Conservation (phyloP, 2,888 invertebrate species). For the Sipunculus nudus region DNA sequence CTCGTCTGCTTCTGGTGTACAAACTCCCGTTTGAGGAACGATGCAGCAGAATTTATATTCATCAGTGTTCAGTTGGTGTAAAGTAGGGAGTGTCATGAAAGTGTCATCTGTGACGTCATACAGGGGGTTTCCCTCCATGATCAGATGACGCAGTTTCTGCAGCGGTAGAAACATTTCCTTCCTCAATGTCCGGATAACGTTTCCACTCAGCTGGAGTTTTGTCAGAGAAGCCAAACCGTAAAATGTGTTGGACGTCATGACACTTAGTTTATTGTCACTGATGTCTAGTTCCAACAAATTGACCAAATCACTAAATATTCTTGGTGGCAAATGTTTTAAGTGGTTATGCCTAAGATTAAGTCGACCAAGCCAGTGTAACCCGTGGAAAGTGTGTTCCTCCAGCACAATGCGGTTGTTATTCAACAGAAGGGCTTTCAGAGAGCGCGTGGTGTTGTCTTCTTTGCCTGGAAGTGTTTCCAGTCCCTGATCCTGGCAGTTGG, state of each 20-base stretch:
- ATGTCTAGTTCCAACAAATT: slow-evolving; percentile 34
- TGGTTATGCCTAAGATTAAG: slow-evolving; percentile 17
- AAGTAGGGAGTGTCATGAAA: slow-evolving; percentile 12
- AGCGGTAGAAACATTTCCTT: slow-evolving; percentile 4
- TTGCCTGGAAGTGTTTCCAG: too few species aligned
- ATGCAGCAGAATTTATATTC: slow-evolving; percentile 60
- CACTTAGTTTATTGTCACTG: slow-evolving; percentile 28
- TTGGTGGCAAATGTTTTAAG: slow-evolving; percentile 10
- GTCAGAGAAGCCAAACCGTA: slow-evolving; percentile 22
- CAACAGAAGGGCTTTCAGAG: slow-evolving; percentile 23
- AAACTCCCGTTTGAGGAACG: slow-evolving; percentile 50
- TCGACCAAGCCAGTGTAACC: too few species aligned
- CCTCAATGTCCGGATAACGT: slow-evolving; percentile 6
- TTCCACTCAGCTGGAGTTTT: slow-evolving; percentile 25
- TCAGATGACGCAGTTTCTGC: slow-evolving; percentile 10
- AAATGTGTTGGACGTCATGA: slow-evolving; percentile 13
- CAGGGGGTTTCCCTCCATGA: slow-evolving; percentile 19
- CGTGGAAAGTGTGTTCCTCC: slow-evolving; percentile 4
- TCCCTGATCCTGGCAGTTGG: too few species aligned
- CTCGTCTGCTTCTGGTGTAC: slow-evolving; percentile 38
- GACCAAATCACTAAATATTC: slow-evolving; percentile 15
- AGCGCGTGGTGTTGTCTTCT: background rate
- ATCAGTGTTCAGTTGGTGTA: slow-evolving; percentile 44
- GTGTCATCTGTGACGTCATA: slow-evolving; percentile 21
- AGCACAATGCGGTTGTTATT: slow-evolving; percentile 13